Evolutionary conservation across 2,797 vertebrate genomes (phyloP).

Genomic region (Apogon talboti): DNA sequence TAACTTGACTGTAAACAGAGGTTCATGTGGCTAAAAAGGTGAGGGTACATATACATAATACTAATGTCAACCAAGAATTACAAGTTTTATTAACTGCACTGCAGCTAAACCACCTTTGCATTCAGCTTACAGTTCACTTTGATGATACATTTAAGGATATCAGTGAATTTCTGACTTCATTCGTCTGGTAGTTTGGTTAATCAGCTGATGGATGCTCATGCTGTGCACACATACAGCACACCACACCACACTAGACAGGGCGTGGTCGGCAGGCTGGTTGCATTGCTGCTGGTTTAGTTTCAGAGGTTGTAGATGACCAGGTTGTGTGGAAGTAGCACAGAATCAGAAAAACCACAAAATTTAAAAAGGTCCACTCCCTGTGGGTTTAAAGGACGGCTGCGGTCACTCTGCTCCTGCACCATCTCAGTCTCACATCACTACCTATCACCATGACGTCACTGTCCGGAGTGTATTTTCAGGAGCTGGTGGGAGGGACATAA

Average conservation of each 20-base stretch:
- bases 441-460: slow-evolving; percentile 21
- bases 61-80: not conserved
- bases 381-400: slow-evolving; percentile 19
- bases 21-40: no score
- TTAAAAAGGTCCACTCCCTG: slow-evolving; percentile 51
- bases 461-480: slow-evolving; percentile 59
- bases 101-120: no score
- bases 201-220: not conserved
- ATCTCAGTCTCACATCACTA: slow-evolving; percentile 8
- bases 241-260: slow-evolving; percentile 57
- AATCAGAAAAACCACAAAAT: slow-evolving; percentile 60
- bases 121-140: no score
- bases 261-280: slow-evolving; percentile 40
- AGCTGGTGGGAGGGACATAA: slow-evolving; percentile 40
- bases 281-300: slow-evolving; percentile 15
- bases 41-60: not conserved
- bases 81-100: no score
- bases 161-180: not conserved
- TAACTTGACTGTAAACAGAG: no score
- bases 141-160: not conserved
- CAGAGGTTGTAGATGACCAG: slow-evolving; percentile 41
- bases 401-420: slow-evolving; percentile 19
- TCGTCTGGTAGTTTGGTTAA: not conserved
- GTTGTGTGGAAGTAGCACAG: slow-evolving; percentile 42
- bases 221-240: not conserved